Percentiles rank a stretch among this genome's conserved stretches.
phyloP scores from a whole-genome alignment of 2,888 invertebrate species.

The Dusona sp. region DNA sequence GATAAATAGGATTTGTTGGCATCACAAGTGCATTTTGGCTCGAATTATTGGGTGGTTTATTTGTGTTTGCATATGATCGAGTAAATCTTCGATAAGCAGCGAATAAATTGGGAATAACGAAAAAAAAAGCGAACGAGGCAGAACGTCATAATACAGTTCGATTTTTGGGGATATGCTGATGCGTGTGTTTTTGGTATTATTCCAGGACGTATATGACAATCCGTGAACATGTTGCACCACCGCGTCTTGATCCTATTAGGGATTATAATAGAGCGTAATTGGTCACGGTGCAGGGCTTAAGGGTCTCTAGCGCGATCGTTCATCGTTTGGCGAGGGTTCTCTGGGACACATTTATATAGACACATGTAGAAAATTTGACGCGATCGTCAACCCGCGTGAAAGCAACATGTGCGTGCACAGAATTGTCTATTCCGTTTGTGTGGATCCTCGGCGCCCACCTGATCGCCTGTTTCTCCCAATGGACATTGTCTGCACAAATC shows the following conservation, averaged over 20 bases:
- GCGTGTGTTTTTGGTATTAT: constrained; percentile 26
- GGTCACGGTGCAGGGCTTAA: constrained; percentile 72
- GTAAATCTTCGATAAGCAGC: constrained; percentile 14
- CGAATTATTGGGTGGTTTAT: constrained; percentile 28
- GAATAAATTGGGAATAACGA: constrained; percentile 16
- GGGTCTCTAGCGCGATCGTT: constrained; percentile 53
- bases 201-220: constrained; percentile 41
- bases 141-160: constrained; percentile 22
- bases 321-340: constrained; percentile 52
- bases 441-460: constrained; percentile 79
- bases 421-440: constrained; percentile 60
- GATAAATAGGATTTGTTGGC: constrained; percentile 26
- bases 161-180: constrained; percentile 13
- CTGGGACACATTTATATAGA: not conserved
- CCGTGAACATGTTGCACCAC: constrained; percentile 63
- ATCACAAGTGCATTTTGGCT: constrained; percentile 16
- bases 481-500: constrained; percentile 17
- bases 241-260: constrained; percentile 79
- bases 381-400: constrained; percentile 77
- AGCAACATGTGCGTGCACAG: constrained; percentile 80
- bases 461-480: constrained; percentile 75
- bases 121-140: constrained; percentile 21
- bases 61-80: constrained; percentile 33
- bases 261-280: constrained; percentile 79
- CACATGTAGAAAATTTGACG: constrained; percentile 40